These are phyloP conservation scores for Simalia tracyae DNA, from an alignment of 2,797 vertebrate species.

Conservation along the genomic window DNA sequence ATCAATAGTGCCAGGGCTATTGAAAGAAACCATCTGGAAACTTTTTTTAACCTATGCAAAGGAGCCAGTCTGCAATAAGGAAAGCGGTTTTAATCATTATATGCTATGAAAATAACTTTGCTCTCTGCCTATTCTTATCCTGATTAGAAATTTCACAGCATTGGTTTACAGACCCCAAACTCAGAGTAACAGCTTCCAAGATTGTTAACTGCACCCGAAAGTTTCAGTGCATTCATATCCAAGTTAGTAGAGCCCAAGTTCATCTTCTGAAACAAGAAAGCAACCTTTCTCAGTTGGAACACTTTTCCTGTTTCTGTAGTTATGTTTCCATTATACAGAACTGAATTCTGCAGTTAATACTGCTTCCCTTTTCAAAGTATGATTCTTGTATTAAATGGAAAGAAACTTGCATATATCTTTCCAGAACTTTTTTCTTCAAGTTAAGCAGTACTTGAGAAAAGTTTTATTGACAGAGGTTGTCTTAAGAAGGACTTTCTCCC, in stretches of 20 bases:
- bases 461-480: not conserved
- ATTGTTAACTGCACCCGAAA: not conserved
- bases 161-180: not conserved
- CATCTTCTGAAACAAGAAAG: not conserved
- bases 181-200: not conserved
- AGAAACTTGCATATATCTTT: not conserved
- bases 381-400: not conserved
- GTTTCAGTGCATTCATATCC: not conserved
- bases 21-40: not conserved
- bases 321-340: not conserved
- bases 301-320: not conserved
- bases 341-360: not conserved
- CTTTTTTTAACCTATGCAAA: not conserved
- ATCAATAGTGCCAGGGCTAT: not conserved
- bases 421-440: not conserved
- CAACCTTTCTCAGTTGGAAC: not conserved
- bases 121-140: not conserved
- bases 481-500: not conserved
- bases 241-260: not conserved
- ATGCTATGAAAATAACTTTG: not conserved
- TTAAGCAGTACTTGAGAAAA: not conserved
- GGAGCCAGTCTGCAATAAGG: not conserved
- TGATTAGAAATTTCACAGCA: not conserved
- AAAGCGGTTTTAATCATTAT: not conserved
- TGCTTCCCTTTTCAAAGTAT: not conserved